Base-by-base conservation (phyloP, 2,888 invertebrate genomes). In the Aromia moschata region DNA sequence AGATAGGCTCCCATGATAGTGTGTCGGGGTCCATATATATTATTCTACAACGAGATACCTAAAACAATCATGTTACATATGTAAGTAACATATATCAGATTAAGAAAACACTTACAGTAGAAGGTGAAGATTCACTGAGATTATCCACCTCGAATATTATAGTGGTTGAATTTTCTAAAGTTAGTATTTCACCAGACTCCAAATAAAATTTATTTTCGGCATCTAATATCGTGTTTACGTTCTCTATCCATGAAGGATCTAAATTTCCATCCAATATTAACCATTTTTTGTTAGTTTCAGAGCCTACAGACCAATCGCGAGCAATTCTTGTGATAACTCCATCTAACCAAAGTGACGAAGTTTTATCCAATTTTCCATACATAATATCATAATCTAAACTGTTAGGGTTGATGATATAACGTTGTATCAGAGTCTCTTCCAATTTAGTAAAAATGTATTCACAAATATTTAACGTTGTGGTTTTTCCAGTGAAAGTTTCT, bases 251-350 rank as follows among this genome's bases (percentile, higher is more conserved):
- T 3, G 88, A 86, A 7, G 90, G 88, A 78, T 93, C 92, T n/a
- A 93, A 90, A 0, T 92, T 91, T 0, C 93, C 93, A 77, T 94
- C 93, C 78, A 96, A 94, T 44, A 96, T 87, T 46, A 96, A 86
- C 94, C 94, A 96, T 78, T 94, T 93, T 59, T 87, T 84, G 62
- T 88, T 86, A 1, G 86, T 84, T 0, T 87, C 86, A 46, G 89
- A 87, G 1, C 90, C 87, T 47, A 85, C 84, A 9, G 90, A 89
- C 81, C 87, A 87, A 71, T 86, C 82, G 73, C 94, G 82, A 80
- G 90, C 91, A 80, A 89, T 87, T n/a, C 86, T 87, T 0, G 92
- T 88, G 40, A 91, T 86, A 37, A 95, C 86, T 5, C 93, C 93
- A 77, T 93, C 93, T 0, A 86, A 87, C 93, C 93, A 93, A 80